Base-by-base conservation (phyloP, 2,797 vertebrate species). In the Hydrocynus forskahlii region DNA sequence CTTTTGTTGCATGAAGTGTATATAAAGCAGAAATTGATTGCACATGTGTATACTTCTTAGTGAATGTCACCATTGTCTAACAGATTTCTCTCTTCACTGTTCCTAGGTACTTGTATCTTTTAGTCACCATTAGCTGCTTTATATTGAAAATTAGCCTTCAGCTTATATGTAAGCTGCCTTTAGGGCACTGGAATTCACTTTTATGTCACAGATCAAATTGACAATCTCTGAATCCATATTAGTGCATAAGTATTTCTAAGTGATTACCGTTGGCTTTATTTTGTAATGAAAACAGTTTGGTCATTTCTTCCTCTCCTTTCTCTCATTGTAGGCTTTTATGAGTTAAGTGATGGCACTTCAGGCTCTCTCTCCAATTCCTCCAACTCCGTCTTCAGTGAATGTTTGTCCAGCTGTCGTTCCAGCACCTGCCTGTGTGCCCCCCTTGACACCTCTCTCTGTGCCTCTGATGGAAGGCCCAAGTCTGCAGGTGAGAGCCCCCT, bases 341-440 rank as follows among this genome's bases (percentile, higher is more conserved):
- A 99, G 87, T 91, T 97, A 90, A 99, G 97, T 82, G 97, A 98
- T 70, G 96, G 93, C 57, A 93, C 95, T 80, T 97, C 96, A 0
- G 96, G 95, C 81, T 98, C 97, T 7, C 96, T 98, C 85, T 99
- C 97, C 81, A 99, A 98, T 94, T 99, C 97, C 0, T 98, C 97
- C 62, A 98, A 99, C 93, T 99, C 97, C 0, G 96, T 99, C 89
- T 99, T 98, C 95, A 98, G 97, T 83, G 97, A 99, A 83, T 98
- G 97, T 95, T 95, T 99, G 91, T 97, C 96, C 93, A 96, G 95
- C 92, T 96, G 96, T 89, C 96, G 94, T 88, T 97, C 96, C 87
- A 96, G 95, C 92, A 95, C 94, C 91, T 97, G 96, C 93, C 95
- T 96, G 90, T 97, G 95, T 91, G 94, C 94, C 88, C 95, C 96